A percentile compares a stretch with the other conserved stretches of the same genome.
phyloP scores from a whole-genome alignment of 2,113 vertebrate species.

The Piliocolobus tephrosceles region DNA sequence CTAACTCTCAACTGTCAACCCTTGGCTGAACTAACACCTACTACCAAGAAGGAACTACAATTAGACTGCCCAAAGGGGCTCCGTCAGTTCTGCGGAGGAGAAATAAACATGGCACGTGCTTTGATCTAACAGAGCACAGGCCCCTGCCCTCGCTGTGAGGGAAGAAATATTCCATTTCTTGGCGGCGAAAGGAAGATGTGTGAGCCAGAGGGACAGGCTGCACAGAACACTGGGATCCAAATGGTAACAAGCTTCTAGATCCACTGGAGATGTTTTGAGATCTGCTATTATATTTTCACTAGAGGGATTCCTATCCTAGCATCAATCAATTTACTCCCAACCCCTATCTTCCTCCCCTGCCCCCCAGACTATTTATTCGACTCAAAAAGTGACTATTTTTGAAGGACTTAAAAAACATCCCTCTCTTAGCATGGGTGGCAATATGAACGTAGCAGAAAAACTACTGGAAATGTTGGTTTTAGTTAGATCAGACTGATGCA shows the following conservation, averaged over 20 bases:
- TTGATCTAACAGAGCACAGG: neutral
- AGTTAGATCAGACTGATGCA: neutral
- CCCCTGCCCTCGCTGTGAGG: neutral
- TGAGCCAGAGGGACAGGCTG: neutral
- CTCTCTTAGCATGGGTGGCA: neutral
- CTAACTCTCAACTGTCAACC: neutral
- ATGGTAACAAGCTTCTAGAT: neutral
- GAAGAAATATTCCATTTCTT: neutral
- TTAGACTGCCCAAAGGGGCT: neutral
- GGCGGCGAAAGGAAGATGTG: neutral
- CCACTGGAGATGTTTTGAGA: neutral
- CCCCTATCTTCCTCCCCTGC: too few species aligned
- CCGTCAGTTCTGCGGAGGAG: neutral
- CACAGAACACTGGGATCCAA: neutral
- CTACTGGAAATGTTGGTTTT: constrained; percentile 6
- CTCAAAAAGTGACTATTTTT: neutral
- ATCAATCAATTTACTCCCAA: neutral
- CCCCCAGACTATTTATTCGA: neutral
- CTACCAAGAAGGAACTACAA: neutral
- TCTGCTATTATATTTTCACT: neutral
- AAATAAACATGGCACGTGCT: too few species aligned
- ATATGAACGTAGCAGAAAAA: neutral
- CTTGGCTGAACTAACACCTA: neutral
- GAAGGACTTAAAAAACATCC: neutral
- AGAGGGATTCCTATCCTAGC: neutral